Base-by-base conservation (phyloP, 2,113 vertebrate genomes). In the Xiphophorus hellerii region DNA sequence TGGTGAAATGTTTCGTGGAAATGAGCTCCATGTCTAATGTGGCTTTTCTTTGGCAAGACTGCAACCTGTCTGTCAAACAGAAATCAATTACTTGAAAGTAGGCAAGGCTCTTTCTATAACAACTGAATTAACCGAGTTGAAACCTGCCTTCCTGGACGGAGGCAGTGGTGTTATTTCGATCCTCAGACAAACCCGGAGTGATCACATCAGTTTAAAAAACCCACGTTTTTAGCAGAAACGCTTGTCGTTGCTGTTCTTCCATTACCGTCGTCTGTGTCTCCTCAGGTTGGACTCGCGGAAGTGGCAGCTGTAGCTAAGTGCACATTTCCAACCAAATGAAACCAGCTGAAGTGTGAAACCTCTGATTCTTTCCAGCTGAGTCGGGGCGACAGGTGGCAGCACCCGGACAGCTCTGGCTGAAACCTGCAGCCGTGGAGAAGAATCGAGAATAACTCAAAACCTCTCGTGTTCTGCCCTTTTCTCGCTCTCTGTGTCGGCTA, bases 1-100 rank as follows among this genome's bases (percentile, higher is more conserved):
- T 84, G 80, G 62, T 68, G 66, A 73, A 76, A 64, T 78, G 60
- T 78, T 87, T 88, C 71, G 64, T 82, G 74, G 85, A 86, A 84
- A 76, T 31, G 48, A 66, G 1, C 35, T 0, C 15, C 39, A 15
- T 42, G 39, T 42, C 13, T 54, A 4, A 8, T 44, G 66, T 75
- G 72, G 58, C 72, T 85, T 70, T 74, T 42, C 66, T 77, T 60
- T 51, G 28, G 61, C 51, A 62, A 80, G 20, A 84, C 63, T 31
- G 77, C 4, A 62, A 20, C n/a, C 22, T 28, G 3, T 69, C 60
- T 54, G 4, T 72, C 10, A 76, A 71, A 79, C 48, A 48, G 3
- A 4, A 17, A 48, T 48, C 44, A 20, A 48, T 48, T 48, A 17
- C 5, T 20, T n/a, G 8, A n/a, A 25, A 58, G 22, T 10, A 3